Evolutionary conservation across 2,113 vertebrate species (phyloP), one percentile per base, ranked within the genome.

Genomic region (Passer montanus): DNA sequence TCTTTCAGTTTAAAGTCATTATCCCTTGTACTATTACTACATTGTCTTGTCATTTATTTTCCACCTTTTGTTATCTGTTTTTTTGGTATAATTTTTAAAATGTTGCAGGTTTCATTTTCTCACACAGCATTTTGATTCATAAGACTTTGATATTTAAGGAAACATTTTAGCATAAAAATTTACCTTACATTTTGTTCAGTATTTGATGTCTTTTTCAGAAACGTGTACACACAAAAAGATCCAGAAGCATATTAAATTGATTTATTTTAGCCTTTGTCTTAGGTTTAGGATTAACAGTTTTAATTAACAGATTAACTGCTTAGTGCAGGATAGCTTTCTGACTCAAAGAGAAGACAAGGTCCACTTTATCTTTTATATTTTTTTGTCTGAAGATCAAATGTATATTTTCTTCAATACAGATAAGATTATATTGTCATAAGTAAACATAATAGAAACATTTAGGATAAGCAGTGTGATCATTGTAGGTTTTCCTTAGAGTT

Each of bases 181-280:
- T 50, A 68, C 9, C n/a, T 62, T 31, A 28, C 17, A 21, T 41
- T 72, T 75, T 66, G 2, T 22, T 91, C 10, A 28, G 6, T 55
- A 7, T 23, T 79, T 79, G 15, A 56, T 43, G 23, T 31, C 14
- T 59, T 89, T 90, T 28, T 60, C 70, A 64, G 46, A 44, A 70
- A 26, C 5, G 19, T 0, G 0, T 6, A 35, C 9, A 53, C 4
- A 59, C 0, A 41, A 26, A 63, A 39, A 1, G 22, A 84, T 44
- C 13, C 4, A 86, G 35, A 31, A 59, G 17, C 4, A 41, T 68
- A 28, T 55, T 62, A 75, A 46, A 76, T 17, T 10, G 2, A 39
- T 60, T 93, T 4, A 37, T 55, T 86, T 80, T 60, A 68, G 43
- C 11, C 1, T 75, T 44, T 67, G 13, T 46, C 22, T 79, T 87